Conservation (phyloP, 2,888 invertebrate species). For the Ochropleura plecta region DNA sequence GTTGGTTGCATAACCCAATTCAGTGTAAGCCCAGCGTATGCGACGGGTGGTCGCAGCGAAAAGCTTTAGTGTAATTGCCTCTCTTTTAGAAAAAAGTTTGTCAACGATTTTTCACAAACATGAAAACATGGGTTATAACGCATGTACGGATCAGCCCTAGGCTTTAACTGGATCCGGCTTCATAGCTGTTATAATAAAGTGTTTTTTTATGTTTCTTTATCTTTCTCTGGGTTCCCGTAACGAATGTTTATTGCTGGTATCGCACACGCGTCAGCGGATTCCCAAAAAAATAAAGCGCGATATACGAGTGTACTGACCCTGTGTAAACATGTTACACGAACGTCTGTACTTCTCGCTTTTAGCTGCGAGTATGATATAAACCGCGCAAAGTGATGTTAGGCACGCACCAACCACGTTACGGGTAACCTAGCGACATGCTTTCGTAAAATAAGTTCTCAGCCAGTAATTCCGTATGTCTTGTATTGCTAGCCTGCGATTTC, state of each 20-base stretch:
- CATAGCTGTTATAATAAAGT: slow-evolving; percentile 60
- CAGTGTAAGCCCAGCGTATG: slow-evolving; percentile 71
- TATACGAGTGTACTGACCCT: slow-evolving; percentile 69
- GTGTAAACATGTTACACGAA: slow-evolving; percentile 69
- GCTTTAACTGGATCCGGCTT: slow-evolving; percentile 43
- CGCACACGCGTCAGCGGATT: slow-evolving; percentile 72
- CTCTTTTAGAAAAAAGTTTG: slow-evolving; percentile 65
- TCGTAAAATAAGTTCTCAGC: slow-evolving; percentile 44
- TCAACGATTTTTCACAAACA: slow-evolving; percentile 60
- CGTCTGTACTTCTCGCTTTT: slow-evolving; percentile 62
- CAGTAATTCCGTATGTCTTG: slow-evolving; percentile 41
- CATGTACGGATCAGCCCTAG: slow-evolving; percentile 44
- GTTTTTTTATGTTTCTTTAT: slow-evolving; percentile 65
- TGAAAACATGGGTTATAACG: slow-evolving; percentile 50
- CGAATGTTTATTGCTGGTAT: slow-evolving; percentile 77
- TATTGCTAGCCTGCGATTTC: slow-evolving; percentile 45
- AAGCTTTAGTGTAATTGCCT: slow-evolving; percentile 65
- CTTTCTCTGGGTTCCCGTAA: slow-evolving; percentile 66
- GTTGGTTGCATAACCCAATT: slow-evolving; percentile 71
- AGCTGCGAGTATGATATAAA: slow-evolving; percentile 62
- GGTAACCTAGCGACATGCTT: slow-evolving; percentile 48
- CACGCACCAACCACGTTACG: slow-evolving; percentile 61
- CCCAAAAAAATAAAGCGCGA: slow-evolving; percentile 71
- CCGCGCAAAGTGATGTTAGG: slow-evolving; percentile 54
- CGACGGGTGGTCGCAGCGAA: slow-evolving; percentile 64